A percentile compares a stretch with the other conserved stretches of the same genome.
phyloP scores from a whole-genome alignment of 2,113 vertebrate species.

The Vulpes lagopus region DNA sequence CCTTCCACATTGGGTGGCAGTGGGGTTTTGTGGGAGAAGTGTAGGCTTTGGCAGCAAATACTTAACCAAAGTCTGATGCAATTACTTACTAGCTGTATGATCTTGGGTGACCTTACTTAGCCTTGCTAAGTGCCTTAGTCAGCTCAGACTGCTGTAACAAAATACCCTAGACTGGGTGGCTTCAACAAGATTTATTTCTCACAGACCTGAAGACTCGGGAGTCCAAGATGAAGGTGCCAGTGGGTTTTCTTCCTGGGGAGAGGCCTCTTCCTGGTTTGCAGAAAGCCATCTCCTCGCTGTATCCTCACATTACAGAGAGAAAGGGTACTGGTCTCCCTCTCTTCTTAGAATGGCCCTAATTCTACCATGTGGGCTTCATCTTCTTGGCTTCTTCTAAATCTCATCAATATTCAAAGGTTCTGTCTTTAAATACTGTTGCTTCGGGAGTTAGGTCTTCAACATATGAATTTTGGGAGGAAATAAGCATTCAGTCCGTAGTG shows the following conservation, averaged over 20 bases:
- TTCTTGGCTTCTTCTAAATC: not conserved
- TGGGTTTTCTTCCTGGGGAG: not conserved
- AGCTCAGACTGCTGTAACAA: not conserved
- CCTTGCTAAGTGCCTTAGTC: not conserved
- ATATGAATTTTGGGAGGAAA: not conserved
- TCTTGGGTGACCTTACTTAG: not conserved
- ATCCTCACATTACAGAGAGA: not conserved
- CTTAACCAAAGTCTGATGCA: not conserved
- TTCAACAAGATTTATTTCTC: not conserved
- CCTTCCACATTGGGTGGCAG: not conserved
- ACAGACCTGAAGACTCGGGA: not conserved
- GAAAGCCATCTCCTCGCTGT: not conserved
- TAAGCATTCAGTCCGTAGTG: not conserved
- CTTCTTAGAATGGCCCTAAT: not conserved
- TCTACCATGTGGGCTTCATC: not conserved
- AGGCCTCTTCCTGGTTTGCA: not conserved
- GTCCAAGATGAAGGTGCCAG: not conserved
- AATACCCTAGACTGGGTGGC: not conserved
- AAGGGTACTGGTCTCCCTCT: not conserved
- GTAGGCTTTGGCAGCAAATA: not conserved
- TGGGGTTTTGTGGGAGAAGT: not conserved
- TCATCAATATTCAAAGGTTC: not conserved
- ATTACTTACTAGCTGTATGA: not conserved
- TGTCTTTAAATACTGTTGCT: not conserved
- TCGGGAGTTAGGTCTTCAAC: not conserved